Evolutionary conservation across 2,797 vertebrate genomes (phyloP).

Genomic region (Enteromius treurensis): DNA sequence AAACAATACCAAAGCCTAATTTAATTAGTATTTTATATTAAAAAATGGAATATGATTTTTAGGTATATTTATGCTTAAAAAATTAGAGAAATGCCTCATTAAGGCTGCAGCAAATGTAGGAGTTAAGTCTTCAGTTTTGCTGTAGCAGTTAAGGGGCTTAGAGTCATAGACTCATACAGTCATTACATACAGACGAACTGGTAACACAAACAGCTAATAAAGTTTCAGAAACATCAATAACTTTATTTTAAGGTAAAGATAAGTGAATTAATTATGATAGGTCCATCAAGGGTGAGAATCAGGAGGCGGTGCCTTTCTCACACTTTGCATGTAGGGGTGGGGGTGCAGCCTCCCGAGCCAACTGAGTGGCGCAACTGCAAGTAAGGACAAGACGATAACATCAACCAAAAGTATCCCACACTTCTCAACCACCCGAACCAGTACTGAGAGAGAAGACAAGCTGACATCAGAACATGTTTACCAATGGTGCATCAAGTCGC

Average conservation of each 20-base stretch:
- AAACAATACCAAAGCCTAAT: not conserved
- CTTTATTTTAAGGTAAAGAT: conserved; percentile 48
- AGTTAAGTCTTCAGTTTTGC: not conserved
- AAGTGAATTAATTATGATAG: conserved; percentile 45
- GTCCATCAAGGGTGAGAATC: conserved; percentile 79
- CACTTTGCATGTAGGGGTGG: conserved; percentile 63
- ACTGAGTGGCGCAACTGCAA: conserved; percentile 66
- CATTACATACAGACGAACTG: not conserved
- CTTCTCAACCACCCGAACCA: conserved; percentile 25
- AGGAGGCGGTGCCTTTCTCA: conserved; percentile 79
- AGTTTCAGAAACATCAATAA: not conserved
- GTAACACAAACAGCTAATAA: not conserved
- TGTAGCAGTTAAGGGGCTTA: not conserved
- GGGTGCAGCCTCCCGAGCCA: conserved; percentile 67
- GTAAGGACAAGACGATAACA: conserved; percentile 64
- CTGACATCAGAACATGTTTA: conserved; percentile 35
- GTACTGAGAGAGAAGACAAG: conserved; percentile 4
- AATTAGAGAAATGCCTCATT: not conserved
- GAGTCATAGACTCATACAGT: not conserved
- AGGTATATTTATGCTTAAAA: not conserved
- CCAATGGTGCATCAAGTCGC: conserved; percentile 3
- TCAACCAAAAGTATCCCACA: conserved; percentile 52
- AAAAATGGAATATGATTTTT: too few relatives aligned
- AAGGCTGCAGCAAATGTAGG: not conserved
- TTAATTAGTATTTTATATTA: not conserved